Conservation (phyloP, 92 coral and sea anemone species). For the Isaurus tuberculatus region DNA sequence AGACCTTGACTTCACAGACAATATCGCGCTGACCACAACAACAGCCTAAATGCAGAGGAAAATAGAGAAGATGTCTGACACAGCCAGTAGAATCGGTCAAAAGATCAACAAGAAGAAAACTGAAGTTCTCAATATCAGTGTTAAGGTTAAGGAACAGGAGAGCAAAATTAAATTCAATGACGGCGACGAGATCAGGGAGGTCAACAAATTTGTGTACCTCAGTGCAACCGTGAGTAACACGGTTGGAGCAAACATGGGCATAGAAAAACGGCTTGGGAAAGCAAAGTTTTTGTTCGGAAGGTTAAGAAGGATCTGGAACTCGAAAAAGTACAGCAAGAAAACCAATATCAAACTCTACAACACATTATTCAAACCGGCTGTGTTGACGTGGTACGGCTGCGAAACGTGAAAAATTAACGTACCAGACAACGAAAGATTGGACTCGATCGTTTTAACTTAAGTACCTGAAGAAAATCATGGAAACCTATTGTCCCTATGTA, state of each 20-base stretch:
- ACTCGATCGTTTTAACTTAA: neutral
- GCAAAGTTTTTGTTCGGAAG: neutral
- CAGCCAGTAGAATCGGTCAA: neutral
- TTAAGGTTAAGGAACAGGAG: neutral
- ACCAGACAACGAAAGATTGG: neutral
- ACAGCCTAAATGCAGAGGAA: conserved; percentile 33
- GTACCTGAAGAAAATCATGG: conserved; percentile 3
- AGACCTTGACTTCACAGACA: neutral
- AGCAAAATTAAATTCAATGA: conserved; percentile 11
- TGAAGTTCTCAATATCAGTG: neutral
- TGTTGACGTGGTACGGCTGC: neutral
- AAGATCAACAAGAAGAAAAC: conserved; percentile 15
- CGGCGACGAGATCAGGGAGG: conserved; percentile 29
- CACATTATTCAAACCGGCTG: neutral
- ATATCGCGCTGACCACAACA: conserved; percentile 7
- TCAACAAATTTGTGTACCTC: neutral
- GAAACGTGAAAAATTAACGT: neutral
- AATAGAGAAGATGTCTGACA: conserved; percentile 8
- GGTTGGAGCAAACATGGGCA: neutral
- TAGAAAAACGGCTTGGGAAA: neutral
- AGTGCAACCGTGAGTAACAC: conserved; percentile 15
- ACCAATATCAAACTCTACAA: too few species aligned
- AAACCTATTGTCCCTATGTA: neutral
- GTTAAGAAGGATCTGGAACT: conserved; percentile 1
- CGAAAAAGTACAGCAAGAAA: too few species aligned